A percentile compares a stretch with the other conserved stretches of the same genome.
Evolutionary conservation across 2,113 vertebrate species (phyloP).

Genomic region (mouse (Mus musculus)): DNA sequence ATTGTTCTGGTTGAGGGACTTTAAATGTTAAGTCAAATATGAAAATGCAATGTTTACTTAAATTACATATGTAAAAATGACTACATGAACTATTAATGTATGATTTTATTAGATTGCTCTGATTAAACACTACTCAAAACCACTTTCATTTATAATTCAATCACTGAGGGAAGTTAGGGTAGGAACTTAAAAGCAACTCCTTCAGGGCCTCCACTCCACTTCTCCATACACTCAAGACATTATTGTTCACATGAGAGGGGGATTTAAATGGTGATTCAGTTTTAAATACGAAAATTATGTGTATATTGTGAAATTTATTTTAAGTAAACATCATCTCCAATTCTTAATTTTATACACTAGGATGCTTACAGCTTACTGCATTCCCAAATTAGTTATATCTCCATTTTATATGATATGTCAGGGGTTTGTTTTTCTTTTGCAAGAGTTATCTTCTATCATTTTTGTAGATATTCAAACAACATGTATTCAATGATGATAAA

Average conservation of each 20-base stretch:
- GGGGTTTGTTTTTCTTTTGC: no score
- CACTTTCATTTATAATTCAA: neutral
- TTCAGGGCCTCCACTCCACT: neutral
- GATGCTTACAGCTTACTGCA: neutral
- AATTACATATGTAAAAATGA: neutral
- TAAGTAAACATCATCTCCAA: neutral
- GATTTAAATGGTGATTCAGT: neutral
- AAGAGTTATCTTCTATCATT: neutral
- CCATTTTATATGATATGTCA: neutral
- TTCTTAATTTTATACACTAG: neutral
- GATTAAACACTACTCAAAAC: neutral
- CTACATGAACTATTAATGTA: neutral
- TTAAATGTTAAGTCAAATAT: neutral
- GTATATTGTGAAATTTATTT: neutral
- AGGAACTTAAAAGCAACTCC: neutral
- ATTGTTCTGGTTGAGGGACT: neutral
- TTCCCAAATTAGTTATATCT: neutral
- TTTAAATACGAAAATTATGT: neutral
- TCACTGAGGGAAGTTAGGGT: neutral
- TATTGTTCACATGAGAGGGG: neutral
- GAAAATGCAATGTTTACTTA: neutral
- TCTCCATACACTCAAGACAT: neutral
- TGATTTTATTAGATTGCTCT: neutral
- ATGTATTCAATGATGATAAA: neutral
- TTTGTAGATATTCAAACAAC: no score